Evolutionary conservation across 2,888 invertebrate species (phyloP), one percentile per base, ranked within the genome.

Genomic region (Laspeyria flexula): DNA sequence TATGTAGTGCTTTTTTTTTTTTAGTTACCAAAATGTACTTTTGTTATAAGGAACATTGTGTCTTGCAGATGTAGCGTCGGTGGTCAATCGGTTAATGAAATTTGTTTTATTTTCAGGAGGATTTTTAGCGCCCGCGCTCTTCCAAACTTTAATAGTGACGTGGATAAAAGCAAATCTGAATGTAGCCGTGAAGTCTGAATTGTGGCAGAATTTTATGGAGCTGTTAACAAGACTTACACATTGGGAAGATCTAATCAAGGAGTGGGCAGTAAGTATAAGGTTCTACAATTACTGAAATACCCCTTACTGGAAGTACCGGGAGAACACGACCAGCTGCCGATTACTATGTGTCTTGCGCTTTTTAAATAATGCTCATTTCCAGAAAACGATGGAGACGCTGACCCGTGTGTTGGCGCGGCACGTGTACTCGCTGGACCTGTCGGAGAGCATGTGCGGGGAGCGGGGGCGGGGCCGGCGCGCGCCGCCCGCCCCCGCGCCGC

Each of bases 131-230:
- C 96, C 96, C 15, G 97, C 97, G 0, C 94, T 97, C 65, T 96
- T 97, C 74, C 96, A 99, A 94, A 99, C 99, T 0, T 90, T 99
- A 40, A 98, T 99, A 65, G 98, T 99, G 60, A 99, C 99, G 1
- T 99, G 99, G 99, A 99, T 99, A 70, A 97, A 98, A 77, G 99
- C 99, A 0, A 99, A 99, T 87, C 93, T 99, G 68, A 98, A 98
- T 83, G 98, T 99, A 4, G 95, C 96, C 2, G 97, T 99, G 53
- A 96, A 96, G 48, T 94, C 96, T 4, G 96, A 97, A 73, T 89
- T 99, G 35, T 99, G 99, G 99, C 98, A 99, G 88, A 96, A 97
- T 80, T 98, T 99, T 81, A 94, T 98, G 77, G 94, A 95, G 55
- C 96, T 98, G 7, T 91, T 99, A 12, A 96, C 96, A 0, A 95